A percentile compares a stretch with the other conserved stretches of the same genome.
Evolutionary conservation across 2,113 vertebrate species (phyloP).

Genomic region (Brienomyrus longianalis): DNA sequence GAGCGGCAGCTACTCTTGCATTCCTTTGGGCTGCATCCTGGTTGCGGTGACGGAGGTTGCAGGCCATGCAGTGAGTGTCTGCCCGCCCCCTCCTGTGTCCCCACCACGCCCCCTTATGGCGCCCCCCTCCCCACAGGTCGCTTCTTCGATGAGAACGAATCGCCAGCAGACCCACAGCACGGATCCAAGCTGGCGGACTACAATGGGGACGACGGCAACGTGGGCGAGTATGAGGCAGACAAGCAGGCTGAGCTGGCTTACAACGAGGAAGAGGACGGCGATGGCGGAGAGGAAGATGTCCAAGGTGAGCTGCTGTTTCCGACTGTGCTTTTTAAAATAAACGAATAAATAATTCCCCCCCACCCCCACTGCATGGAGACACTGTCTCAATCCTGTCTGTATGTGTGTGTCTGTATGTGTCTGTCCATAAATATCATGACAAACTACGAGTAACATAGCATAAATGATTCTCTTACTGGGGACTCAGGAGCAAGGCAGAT

Average conservation of each 20-base stretch:
- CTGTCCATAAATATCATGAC: background rate
- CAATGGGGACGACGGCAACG: slow-evolving; percentile 99
- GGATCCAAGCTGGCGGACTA: slow-evolving; percentile 99
- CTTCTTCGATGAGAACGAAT: slow-evolving; percentile 99
- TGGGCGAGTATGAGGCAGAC: slow-evolving; percentile 99
- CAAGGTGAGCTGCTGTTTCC: slow-evolving; percentile 92
- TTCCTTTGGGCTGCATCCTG: no score
- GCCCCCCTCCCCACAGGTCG: slow-evolving; percentile 94
- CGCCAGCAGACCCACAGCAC: slow-evolving; percentile 97
- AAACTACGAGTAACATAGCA: background rate
- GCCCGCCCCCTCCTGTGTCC: background rate
- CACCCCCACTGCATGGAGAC: background rate
- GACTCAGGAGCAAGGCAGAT: background rate
- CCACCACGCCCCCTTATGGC: slow-evolving; percentile 68
- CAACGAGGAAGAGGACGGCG: slow-evolving; percentile 99
- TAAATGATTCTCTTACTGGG: background rate
- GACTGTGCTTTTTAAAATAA: slow-evolving; percentile 41
- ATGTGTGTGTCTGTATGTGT: background rate
- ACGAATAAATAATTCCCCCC: slow-evolving; percentile 38
- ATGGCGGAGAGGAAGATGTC: slow-evolving; percentile 99
- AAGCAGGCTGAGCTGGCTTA: slow-evolving; percentile 99
- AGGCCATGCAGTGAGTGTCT: no score
- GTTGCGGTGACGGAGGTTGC: no score
- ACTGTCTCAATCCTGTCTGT: background rate
- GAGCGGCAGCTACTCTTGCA: no score